Evolutionary conservation across 2,797 vertebrate species (phyloP).

Genomic region (Cyclura pinguis): DNA sequence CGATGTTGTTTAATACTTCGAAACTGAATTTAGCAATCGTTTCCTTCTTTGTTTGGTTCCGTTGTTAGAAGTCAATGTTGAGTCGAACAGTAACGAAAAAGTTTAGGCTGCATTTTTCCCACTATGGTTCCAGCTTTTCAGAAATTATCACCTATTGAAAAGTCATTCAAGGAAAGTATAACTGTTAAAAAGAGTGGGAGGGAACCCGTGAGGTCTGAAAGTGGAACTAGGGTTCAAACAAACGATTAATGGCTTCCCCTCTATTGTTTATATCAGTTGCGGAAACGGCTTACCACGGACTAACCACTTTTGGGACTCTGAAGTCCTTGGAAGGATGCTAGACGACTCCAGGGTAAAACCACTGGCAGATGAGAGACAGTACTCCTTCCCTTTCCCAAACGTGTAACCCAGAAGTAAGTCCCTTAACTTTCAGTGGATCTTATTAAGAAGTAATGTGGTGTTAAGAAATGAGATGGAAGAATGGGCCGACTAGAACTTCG

Average conservation of each 20-base stretch:
- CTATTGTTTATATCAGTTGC: constrained; percentile 14
- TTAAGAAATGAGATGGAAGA: background rate
- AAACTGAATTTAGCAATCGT: constrained; percentile 57
- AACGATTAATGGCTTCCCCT: background rate
- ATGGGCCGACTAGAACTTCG: background rate
- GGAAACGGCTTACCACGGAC: background rate
- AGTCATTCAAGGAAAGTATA: constrained; percentile 5
- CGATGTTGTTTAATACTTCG: constrained; percentile 61
- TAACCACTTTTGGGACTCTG: background rate
- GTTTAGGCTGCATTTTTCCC: constrained; percentile 62
- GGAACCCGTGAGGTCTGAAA: constrained; percentile 1
- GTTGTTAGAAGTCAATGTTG: constrained; percentile 75
- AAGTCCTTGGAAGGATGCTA: background rate
- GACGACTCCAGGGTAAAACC: constrained; percentile 4
- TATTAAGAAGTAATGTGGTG: background rate
- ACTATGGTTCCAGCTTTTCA: constrained; percentile 39
- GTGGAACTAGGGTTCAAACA: constrained; percentile 26
- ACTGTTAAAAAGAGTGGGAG: constrained; percentile 2
- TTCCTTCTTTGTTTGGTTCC: constrained; percentile 58
- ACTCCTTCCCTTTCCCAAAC: background rate
- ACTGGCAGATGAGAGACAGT: background rate
- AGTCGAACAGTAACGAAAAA: constrained; percentile 62
- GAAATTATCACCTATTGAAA: background rate
- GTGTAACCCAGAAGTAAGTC: constrained; percentile 3
- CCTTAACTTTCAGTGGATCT: background rate